Percentiles rank a stretch among this genome's conserved stretches.
These are phyloP conservation scores for Lucinisca nassula DNA, from an alignment of 2,888 invertebrate genomes.

Conservation along the genomic window DNA sequence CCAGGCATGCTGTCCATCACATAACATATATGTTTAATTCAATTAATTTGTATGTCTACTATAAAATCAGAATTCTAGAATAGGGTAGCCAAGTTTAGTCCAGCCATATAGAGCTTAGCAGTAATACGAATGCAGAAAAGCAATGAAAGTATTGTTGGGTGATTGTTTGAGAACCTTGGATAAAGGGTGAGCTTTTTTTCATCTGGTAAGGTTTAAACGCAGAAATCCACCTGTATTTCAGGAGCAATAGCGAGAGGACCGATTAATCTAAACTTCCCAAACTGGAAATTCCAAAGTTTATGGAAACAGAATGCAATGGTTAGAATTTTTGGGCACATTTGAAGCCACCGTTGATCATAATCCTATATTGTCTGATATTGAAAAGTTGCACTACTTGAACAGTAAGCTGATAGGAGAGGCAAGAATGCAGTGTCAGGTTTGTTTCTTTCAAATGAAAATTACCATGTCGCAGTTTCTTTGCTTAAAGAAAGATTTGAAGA, in stretches of 20 bases:
- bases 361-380: neutral
- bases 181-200: too few species aligned
- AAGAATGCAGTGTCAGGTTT: neutral
- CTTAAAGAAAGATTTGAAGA: constrained; percentile 14
- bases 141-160: too few species aligned
- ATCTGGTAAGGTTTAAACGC: too few species aligned
- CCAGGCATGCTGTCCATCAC: too few species aligned
- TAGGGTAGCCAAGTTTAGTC: too few species aligned
- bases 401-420: constrained; percentile 10
- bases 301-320: constrained; percentile 5
- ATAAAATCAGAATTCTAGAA: too few species aligned
- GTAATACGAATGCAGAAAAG: too few species aligned
- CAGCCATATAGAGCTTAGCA: too few species aligned
- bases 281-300: neutral
- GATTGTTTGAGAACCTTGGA: too few species aligned
- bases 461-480: neutral
- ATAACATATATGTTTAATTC: too few species aligned
- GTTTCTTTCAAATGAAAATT: constrained; percentile 21
- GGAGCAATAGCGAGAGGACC: neutral
- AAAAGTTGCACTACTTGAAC: neutral
- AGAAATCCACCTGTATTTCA: too few species aligned
- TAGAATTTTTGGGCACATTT: constrained; percentile 16
- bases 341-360: neutral
- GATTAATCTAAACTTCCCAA: neutral
- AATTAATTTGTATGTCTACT: too few species aligned